Evolutionary conservation across 2,888 invertebrate species (phyloP).

Genomic region (Brachyopa scutellaris): DNA sequence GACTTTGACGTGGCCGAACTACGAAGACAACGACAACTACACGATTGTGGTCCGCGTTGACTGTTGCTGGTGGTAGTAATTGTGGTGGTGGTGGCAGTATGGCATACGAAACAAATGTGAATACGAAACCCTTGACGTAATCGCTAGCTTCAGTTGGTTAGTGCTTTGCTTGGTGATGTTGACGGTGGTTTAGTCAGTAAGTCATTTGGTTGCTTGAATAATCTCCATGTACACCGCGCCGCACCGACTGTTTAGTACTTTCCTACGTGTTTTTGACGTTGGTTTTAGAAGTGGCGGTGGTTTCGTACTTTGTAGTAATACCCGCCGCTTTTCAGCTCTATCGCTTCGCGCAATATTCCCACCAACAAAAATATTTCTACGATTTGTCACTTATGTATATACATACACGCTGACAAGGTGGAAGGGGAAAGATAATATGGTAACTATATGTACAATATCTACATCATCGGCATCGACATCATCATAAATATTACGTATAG

Average conservation of each 20-base stretch:
- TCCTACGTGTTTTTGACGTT: slow-evolving; percentile 59
- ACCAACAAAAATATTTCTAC: slow-evolving; percentile 46
- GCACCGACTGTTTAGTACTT: slow-evolving; percentile 40
- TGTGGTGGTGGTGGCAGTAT: slow-evolving; percentile 8
- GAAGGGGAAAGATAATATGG: slow-evolving; percentile 59
- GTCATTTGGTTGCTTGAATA: slow-evolving; percentile 55
- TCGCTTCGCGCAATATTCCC: slow-evolving; percentile 43
- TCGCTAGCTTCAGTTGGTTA: slow-evolving; percentile 60
- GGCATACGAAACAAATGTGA: slow-evolving; percentile 36
- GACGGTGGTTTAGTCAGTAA: slow-evolving; percentile 57
- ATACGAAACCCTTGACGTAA: slow-evolving; percentile 71
- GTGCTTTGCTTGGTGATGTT: too few species aligned
- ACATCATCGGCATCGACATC: slow-evolving; percentile 40
- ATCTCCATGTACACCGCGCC: slow-evolving; percentile 33
- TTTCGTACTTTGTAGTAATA: slow-evolving; percentile 50
- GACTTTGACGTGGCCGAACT: slow-evolving; percentile 72
- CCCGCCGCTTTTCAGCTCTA: slow-evolving; percentile 38
- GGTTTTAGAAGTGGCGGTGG: slow-evolving; percentile 35
- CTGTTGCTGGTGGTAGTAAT: background rate
- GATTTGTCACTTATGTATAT: slow-evolving; percentile 52
- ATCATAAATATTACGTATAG: slow-evolving; percentile 62
- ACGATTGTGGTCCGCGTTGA: slow-evolving; percentile 6
- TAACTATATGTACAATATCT: slow-evolving; percentile 46
- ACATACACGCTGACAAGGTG: slow-evolving; percentile 46
- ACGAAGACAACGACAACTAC: slow-evolving; percentile 21